phyloP scores from a whole-genome alignment of 2,113 vertebrate genomes.

The Amazona vittata region DNA sequence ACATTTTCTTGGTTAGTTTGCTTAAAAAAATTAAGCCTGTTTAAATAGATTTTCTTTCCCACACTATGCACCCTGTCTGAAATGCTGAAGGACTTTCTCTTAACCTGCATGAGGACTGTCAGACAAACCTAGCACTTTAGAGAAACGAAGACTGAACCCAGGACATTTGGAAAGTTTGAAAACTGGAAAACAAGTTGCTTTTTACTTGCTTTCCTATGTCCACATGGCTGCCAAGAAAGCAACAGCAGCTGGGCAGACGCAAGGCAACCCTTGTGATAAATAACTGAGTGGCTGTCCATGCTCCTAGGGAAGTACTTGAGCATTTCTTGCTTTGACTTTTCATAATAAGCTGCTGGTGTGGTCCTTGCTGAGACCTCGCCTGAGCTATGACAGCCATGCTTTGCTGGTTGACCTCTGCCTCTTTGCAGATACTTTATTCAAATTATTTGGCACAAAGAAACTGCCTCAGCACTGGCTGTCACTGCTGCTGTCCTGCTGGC shows the following conservation, averaged over 20 bases:
- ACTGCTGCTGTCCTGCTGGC: not conserved
- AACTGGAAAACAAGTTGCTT: not conserved
- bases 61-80: not conserved
- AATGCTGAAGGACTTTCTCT: not conserved
- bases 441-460: not conserved
- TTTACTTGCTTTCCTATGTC: not conserved
- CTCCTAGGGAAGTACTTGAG: not conserved
- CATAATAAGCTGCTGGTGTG: fast-evolving
- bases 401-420: not conserved
- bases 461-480: not conserved
- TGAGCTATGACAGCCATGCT: fast-evolving
- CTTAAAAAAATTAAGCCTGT: not conserved
- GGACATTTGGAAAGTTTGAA: not conserved
- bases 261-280: not conserved
- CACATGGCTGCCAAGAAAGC: not conserved
- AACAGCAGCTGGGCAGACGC: not conserved
- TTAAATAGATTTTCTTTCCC: not conserved
- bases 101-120: not conserved
- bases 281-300: not conserved
- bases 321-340: not conserved
- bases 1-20: not conserved
- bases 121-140: not conserved
- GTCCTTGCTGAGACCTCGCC: not conserved
- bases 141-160: not conserved
- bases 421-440: not conserved